These are phyloP conservation scores for Gavialis gangeticus DNA, from an alignment of 2,113 vertebrate species.

Conservation along the genomic window DNA sequence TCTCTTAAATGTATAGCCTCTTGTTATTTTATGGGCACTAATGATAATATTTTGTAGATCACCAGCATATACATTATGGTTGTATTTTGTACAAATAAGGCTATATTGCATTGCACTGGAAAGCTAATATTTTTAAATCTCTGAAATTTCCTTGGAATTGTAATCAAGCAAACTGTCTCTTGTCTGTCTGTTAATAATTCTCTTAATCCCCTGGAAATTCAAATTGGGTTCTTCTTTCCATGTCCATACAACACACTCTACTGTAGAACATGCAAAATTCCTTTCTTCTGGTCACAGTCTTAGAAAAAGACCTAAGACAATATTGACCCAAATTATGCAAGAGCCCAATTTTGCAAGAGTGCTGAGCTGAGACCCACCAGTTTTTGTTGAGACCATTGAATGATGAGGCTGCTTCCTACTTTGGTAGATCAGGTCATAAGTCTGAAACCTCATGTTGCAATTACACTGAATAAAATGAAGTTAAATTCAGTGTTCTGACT, in stretches of 20 bases:
- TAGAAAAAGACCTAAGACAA: neutral
- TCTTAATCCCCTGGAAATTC: neutral
- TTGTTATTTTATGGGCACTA: neutral
- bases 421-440: neutral
- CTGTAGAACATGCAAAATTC: neutral
- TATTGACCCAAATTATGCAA: neutral
- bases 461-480: neutral
- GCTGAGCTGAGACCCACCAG: neutral
- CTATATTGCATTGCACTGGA: neutral
- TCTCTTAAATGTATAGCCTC: accelerated
- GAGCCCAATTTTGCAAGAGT: neutral
- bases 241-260: neutral
- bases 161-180: neutral
- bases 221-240: neutral
- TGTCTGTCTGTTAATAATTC: neutral
- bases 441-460: neutral
- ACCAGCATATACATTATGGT: neutral
- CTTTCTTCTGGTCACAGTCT: neutral
- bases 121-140: neutral
- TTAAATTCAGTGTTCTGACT: neutral
- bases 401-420: neutral
- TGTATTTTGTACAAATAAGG: neutral
- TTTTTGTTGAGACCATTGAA: neutral
- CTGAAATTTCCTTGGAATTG: neutral
- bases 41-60: neutral